Conservation (phyloP, 2,113 vertebrate species). For the Helogale parvula region DNA sequence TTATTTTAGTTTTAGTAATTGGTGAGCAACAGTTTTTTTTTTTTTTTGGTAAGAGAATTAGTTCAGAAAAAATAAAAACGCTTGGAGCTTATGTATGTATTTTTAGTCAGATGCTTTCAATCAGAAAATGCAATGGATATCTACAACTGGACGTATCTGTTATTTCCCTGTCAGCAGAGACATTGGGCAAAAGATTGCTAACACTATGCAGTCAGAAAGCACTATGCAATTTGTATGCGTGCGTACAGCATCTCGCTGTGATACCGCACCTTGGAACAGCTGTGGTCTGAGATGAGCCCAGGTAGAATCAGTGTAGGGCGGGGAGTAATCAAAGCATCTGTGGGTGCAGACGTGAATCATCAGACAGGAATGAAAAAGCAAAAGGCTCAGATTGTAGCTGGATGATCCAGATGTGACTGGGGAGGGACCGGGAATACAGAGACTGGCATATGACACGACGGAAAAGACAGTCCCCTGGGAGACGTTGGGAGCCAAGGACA, state of each 20-base stretch:
- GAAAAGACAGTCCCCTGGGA: not conserved
- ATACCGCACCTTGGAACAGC: not conserved
- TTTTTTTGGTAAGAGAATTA: not conserved
- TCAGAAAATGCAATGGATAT: slow-evolving; percentile 3
- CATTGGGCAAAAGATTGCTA: not conserved
- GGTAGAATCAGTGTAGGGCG: not conserved
- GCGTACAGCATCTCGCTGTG: not conserved
- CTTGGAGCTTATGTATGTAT: not conserved
- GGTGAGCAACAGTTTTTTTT: not conserved
- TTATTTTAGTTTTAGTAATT: not conserved
- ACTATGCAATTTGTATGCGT: not conserved
- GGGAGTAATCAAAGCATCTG: not conserved
- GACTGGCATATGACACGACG: not conserved
- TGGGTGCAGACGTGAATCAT: not conserved
- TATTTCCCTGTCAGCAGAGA: not conserved
- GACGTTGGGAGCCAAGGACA: not conserved
- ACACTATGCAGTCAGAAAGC: not conserved
- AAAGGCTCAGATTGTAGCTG: not conserved
- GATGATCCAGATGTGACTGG: not conserved
- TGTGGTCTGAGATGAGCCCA: not conserved
- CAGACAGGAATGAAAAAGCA: not conserved
- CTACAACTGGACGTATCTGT: not conserved
- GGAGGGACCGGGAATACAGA: not conserved
- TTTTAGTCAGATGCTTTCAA: slow-evolving; percentile 41
- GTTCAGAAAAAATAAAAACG: slow-evolving; percentile 38